Conservation (phyloP, 2,888 invertebrate species). For the Andrena chrysosceles region DNA sequence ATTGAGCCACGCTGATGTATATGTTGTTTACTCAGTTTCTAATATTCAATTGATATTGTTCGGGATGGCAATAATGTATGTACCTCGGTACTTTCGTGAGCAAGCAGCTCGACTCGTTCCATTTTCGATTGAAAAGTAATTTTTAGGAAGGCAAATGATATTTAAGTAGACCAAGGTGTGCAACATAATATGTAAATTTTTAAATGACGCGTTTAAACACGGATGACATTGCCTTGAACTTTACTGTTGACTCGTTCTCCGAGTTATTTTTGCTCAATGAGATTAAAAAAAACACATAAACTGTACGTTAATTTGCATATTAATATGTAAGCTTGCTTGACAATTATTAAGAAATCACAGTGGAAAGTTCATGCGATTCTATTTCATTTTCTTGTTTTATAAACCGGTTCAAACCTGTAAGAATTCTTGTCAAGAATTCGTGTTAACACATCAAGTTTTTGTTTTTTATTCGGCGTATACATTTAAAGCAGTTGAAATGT, state of each 20-base stretch:
- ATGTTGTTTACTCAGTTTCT: not conserved
- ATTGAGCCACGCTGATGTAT: not conserved
- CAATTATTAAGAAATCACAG: too few relatives aligned
- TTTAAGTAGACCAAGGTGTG: not conserved
- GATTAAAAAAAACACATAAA: not conserved
- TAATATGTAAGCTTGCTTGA: not conserved
- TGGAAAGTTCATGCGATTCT: not conserved
- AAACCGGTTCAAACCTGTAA: not conserved
- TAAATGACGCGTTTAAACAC: not conserved
- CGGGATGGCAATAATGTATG: not conserved
- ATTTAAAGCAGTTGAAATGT: not conserved
- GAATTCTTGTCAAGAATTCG: not conserved
- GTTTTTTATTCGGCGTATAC: not conserved
- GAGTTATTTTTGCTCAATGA: not conserved
- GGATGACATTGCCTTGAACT: not conserved
- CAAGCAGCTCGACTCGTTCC: not conserved
- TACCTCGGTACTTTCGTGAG: not conserved
- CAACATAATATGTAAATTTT: not conserved
- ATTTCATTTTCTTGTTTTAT: not conserved
- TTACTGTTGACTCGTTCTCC: not conserved
- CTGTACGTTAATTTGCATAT: not conserved
- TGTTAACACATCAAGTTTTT: not conserved
- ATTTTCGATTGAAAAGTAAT: too few relatives aligned
- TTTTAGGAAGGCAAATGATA: too few relatives aligned
- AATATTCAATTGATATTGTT: not conserved